Evolutionary conservation across 2,888 invertebrate species (phyloP), one percentile per base, ranked within the genome.

Genomic region (Noctua janthina): DNA sequence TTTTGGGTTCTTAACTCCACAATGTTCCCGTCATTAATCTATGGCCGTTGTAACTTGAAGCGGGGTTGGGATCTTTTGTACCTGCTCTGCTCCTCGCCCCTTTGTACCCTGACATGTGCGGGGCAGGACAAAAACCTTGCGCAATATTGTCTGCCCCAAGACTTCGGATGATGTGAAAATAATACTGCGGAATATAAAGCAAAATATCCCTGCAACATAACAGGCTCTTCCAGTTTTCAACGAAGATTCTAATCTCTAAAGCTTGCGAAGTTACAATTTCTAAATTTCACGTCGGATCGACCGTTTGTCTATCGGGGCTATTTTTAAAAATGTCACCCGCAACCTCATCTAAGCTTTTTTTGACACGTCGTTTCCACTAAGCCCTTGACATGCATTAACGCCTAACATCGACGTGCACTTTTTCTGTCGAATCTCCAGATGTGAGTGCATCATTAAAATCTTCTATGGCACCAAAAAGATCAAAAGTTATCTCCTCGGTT

Each of bases 351-450:
- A 88, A 89, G 92, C 93, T 95, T 96, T 95, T 96, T 96, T 94
- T 96, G 93, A 94, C 96, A 96, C 95, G 92, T 95, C 94, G 93
- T 95, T 95, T 94, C 92, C 87, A 93, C 92, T 93, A 92, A 96
- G 95, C 95, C 95, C 95, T 96, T 95, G 95, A 96, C 96, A 96
- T 95, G 96, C 95, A 96, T 97, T 96, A 96, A 96, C 96, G 96
- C 96, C 96, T 96, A 96, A 91, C 94, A 88, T 90, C 84, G 87
- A 87, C 88, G 88, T 93, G 94, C 92, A 95, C 94, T 96, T 96
- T 96, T 96, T 97, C 95, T 95, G 93, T 93, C 90, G 91, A 93
- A 93, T 93, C 92, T 94, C 95, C 96, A 96, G 96, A 96, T 96
- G 96, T 95, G 95, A 93, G 94, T 94, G 95, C 95, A 95, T 96